Evolutionary conservation across 2,888 invertebrate genomes (phyloP).

Genomic region (Tetragonisca angustula): DNA sequence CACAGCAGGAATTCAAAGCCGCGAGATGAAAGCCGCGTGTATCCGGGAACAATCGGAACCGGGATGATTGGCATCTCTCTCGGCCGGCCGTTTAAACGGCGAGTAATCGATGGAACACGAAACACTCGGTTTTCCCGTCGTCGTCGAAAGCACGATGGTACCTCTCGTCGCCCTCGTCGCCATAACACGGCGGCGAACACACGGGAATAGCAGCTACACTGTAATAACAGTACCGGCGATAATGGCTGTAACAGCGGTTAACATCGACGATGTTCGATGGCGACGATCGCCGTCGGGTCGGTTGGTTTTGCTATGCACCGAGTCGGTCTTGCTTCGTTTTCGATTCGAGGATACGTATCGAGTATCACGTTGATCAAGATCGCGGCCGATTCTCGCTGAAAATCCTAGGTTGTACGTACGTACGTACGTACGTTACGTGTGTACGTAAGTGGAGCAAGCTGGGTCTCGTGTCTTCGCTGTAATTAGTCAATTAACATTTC

Average conservation of each 20-base stretch:
- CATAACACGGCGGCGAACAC: conserved; percentile 18
- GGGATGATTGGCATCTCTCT: conserved; percentile 5
- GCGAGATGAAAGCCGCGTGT: background rate
- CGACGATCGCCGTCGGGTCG: background rate
- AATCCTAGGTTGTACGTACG: conserved; percentile 3
- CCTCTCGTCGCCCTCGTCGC: background rate
- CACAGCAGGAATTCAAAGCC: conserved; percentile 2
- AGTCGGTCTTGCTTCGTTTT: background rate
- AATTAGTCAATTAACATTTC: conserved; percentile 55
- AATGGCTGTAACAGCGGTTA: conserved; percentile 27
- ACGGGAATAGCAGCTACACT: conserved; percentile 2
- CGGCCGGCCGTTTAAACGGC: conserved; percentile 8
- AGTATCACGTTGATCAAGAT: conserved; percentile 33
- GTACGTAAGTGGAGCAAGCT: conserved; percentile 41
- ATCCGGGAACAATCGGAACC: conserved; percentile 6
- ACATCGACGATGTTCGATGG: background rate
- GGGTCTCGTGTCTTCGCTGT: conserved; percentile 19
- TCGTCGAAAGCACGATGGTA: background rate
- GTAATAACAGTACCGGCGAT: conserved; percentile 34
- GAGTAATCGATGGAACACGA: background rate
- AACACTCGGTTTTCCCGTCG: conserved; percentile 9
- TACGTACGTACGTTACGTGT: background rate
- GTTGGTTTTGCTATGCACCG: conserved; percentile 2
- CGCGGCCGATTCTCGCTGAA: conserved; percentile 21
- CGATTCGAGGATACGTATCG: conserved; percentile 14